Conservation (phyloP, 2,797 vertebrate species). For the Enteromius thamalakanensis region DNA sequence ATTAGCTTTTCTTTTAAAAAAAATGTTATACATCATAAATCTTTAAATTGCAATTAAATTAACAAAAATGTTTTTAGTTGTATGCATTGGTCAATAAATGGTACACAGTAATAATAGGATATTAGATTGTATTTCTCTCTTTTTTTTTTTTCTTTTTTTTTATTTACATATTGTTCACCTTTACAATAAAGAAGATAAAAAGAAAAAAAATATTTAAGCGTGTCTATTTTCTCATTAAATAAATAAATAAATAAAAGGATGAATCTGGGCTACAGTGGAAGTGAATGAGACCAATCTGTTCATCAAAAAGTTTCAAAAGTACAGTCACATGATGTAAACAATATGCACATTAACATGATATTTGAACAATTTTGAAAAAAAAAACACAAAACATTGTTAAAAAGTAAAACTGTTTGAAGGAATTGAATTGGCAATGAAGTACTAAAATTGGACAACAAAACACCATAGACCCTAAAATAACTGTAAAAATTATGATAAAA, state of each 20-base stretch:
- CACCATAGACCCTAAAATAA: background rate
- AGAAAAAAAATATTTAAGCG: background rate
- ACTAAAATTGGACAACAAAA: background rate
- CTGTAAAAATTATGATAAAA: background rate
- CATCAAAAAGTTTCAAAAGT: background rate
- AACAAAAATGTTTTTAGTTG: background rate
- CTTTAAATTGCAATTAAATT: background rate
- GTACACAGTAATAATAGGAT: background rate
- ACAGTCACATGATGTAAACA: too few relatives aligned
- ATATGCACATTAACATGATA: background rate
- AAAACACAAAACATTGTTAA: too few relatives aligned
- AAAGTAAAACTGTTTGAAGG: too few relatives aligned
- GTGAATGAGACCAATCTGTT: background rate
- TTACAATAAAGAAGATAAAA: background rate
- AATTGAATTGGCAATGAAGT: background rate
- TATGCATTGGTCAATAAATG: background rate
- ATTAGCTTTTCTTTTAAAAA: background rate
- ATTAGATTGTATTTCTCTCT: background rate
- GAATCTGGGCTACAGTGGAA: background rate
- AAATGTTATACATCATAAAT: background rate
- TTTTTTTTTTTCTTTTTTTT: background rate
- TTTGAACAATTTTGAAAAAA: background rate
- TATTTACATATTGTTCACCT: background rate
- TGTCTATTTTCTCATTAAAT: background rate
- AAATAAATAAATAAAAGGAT: background rate